These are phyloP conservation scores for Platichthys flesus DNA, from an alignment of 2,113 vertebrate genomes.

Conservation along the genomic window DNA sequence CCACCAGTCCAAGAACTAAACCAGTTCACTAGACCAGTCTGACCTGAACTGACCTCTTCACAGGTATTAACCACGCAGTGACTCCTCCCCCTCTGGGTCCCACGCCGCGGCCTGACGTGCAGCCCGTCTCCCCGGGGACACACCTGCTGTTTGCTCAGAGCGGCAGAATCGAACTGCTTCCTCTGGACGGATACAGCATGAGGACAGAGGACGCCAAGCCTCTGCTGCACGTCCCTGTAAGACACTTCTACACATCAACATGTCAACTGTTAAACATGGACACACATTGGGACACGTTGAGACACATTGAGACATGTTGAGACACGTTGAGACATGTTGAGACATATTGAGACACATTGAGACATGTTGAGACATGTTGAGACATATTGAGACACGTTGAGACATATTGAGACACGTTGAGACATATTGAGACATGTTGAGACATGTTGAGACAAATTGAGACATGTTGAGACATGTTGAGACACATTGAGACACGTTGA, in stretches of 20 bases:
- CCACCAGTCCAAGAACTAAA: neutral
- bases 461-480: too few species aligned
- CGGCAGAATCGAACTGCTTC: conserved; percentile 91
- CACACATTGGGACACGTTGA: too few species aligned
- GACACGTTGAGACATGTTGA: too few species aligned
- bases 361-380: too few species aligned
- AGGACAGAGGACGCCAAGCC: conserved; percentile 85
- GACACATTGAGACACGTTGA: too few species aligned
- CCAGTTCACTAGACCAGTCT: neutral
- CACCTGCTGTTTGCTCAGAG: conserved; percentile 92
- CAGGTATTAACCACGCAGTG: conserved; percentile 82
- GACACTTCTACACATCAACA: conserved; percentile 36
- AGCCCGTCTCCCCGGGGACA: conserved; percentile 84
- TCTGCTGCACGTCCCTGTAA: conserved; percentile 90
- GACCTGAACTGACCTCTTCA: neutral
- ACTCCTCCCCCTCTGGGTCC: conserved; percentile 83
- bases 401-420: too few species aligned
- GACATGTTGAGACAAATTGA: too few species aligned
- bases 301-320: too few species aligned
- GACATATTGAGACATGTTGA: too few species aligned
- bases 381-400: too few species aligned
- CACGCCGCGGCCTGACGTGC: conserved; percentile 83
- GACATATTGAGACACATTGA: too few species aligned
- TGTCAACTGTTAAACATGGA: too few species aligned
- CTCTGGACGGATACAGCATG: conserved; percentile 86